Evolutionary conservation across 2,113 vertebrate species (phyloP).

Genomic region (Manacus vitellinus): DNA sequence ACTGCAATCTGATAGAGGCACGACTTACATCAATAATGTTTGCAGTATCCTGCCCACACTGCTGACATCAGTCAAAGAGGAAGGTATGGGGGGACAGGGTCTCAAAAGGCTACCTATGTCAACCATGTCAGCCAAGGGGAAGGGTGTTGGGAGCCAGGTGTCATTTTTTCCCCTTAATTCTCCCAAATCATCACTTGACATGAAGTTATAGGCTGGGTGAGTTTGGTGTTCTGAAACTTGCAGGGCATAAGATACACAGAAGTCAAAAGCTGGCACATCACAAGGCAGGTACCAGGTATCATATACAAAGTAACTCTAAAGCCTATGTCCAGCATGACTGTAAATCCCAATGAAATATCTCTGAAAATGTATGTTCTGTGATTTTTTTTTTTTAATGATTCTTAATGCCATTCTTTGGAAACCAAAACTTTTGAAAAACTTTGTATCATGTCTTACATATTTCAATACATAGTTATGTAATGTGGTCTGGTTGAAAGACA

Average conservation of each 20-base stretch:
- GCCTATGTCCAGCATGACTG: not conserved
- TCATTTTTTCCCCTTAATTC: not conserved
- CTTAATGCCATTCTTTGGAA: not conserved
- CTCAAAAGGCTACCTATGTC: not conserved
- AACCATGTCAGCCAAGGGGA: fast-evolving
- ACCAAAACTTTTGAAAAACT: not conserved
- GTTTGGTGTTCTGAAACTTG: not conserved
- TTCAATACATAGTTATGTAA: not conserved
- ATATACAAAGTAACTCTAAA: not conserved
- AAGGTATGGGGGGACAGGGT: not conserved
- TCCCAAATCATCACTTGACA: not conserved
- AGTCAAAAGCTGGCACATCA: fast-evolving
- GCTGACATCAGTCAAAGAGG: fast-evolving
- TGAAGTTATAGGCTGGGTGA: not conserved
- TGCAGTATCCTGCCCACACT: fast-evolving
- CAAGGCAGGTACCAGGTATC: not conserved
- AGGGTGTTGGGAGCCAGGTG: not conserved
- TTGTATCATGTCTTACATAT: not conserved
- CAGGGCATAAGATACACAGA: not conserved
- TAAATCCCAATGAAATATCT: not conserved
- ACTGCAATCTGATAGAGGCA: not conserved
- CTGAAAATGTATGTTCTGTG: not conserved
- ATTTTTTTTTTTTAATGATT: not conserved
- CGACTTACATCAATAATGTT: not conserved
- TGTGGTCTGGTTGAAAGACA: not conserved